Conservation (phyloP, 2,888 invertebrate genomes). For the Heliconius aoede region DNA sequence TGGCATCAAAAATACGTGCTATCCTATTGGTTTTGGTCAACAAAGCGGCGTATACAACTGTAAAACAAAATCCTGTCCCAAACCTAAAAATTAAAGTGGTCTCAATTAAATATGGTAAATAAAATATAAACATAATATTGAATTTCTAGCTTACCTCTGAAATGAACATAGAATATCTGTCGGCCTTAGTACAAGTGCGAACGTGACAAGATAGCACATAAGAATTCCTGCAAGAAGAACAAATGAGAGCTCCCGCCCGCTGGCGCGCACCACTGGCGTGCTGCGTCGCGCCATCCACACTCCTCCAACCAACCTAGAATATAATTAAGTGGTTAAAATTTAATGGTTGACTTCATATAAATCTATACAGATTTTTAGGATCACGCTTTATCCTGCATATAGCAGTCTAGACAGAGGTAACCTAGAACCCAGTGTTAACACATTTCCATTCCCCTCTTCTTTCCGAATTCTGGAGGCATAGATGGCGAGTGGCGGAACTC, state of each 20-base stretch:
- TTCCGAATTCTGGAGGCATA: too few relatives aligned
- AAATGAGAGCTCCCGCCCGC: constrained; percentile 94
- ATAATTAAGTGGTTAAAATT: background rate
- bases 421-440: too few relatives aligned
- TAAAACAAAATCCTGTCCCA: constrained; percentile 96
- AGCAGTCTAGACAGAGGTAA: too few relatives aligned
- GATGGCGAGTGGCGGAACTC: too few relatives aligned
- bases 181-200: constrained; percentile 93
- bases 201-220: constrained; percentile 96
- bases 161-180: constrained; percentile 94
- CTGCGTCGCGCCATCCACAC: constrained; percentile 93
- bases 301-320: constrained; percentile 84
- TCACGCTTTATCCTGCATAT: too few relatives aligned
- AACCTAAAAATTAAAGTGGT: constrained; percentile 81
- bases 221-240: constrained; percentile 94
- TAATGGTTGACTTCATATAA: background rate
- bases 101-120: background rate
- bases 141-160: constrained; percentile 85
- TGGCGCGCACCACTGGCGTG: constrained; percentile 97
- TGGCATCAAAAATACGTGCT: constrained; percentile 96
- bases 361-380: too few relatives aligned
- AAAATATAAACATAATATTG: background rate
- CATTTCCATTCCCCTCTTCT: too few relatives aligned
- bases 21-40: constrained; percentile 99
- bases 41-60: constrained; percentile 97